Evolutionary conservation across 2,797 vertebrate genomes (phyloP).

Genomic region (Philypnodon macrostomus): DNA sequence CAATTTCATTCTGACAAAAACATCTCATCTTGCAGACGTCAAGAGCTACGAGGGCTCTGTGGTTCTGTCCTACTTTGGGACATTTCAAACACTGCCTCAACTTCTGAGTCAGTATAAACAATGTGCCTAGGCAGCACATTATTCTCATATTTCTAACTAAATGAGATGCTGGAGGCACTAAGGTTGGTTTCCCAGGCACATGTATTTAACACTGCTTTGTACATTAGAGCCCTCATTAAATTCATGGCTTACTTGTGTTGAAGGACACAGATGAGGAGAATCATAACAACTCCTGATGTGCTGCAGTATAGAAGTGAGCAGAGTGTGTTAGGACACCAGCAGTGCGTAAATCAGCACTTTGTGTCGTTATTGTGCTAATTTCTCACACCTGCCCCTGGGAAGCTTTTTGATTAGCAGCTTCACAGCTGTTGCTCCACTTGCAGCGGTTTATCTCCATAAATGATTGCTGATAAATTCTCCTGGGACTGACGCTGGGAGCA

Average conservation of each 20-base stretch:
- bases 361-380: slow-evolving; percentile 69
- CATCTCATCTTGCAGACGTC: slow-evolving; percentile 44
- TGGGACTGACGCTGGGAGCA: slow-evolving; percentile 58
- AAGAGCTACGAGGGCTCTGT: slow-evolving; percentile 32
- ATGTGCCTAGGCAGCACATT: slow-evolving; percentile 4
- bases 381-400: slow-evolving; percentile 68
- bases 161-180: slow-evolving; percentile 5
- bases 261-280: slow-evolving; percentile 37
- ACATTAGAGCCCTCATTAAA: slow-evolving; percentile 22
- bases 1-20: slow-evolving; percentile 67
- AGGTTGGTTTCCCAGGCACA: slow-evolving; percentile 8
- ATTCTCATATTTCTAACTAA: slow-evolving; percentile 29
- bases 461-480: slow-evolving; percentile 73
- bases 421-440: slow-evolving; percentile 71
- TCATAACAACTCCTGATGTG: slow-evolving; percentile 24
- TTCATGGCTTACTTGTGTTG: slow-evolving; percentile 28
- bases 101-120: slow-evolving; percentile 38
- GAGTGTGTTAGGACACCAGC: slow-evolving; percentile 26
- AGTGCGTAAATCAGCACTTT: slow-evolving; percentile 55
- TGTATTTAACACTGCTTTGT: slow-evolving; percentile 9
- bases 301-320: slow-evolving; percentile 22
- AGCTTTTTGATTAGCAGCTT: slow-evolving; percentile 66
- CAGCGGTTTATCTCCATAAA: slow-evolving; percentile 70
- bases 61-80: slow-evolving; percentile 27
- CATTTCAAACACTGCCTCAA: slow-evolving; percentile 41